phyloP scores from a whole-genome alignment of 2,888 invertebrate species.

The Nymphalis polychloros region DNA sequence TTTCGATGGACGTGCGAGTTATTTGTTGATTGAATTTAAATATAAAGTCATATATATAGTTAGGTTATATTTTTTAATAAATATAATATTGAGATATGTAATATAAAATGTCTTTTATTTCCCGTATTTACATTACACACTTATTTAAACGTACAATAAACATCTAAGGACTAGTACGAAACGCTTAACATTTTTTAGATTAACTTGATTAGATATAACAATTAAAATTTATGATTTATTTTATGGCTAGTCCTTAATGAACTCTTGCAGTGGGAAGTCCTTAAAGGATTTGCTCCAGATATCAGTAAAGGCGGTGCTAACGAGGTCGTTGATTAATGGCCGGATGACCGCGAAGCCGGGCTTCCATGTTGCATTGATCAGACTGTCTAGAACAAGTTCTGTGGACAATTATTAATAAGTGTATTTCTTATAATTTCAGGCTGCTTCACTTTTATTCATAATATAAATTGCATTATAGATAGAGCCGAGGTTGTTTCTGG shows the following conservation, averaged over 20 bases:
- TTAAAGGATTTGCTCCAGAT: conserved; percentile 89
- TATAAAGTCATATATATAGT: conserved; percentile 82
- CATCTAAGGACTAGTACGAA: conserved; percentile 33
- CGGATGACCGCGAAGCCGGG: conserved; percentile 88
- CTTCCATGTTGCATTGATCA: conserved; percentile 91
- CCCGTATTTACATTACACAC: not conserved
- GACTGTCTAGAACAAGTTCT: conserved; percentile 86
- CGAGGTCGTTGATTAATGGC: conserved; percentile 90
- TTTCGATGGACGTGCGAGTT: conserved; percentile 78
- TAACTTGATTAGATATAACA: not conserved
- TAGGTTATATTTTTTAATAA: conserved; percentile 83
- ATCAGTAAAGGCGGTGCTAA: conserved; percentile 91
- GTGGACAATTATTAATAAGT: conserved; percentile 34
- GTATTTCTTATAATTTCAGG: too few species aligned
- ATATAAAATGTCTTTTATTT: conserved; percentile 66
- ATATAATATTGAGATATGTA: conserved; percentile 82
- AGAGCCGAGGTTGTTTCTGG: too few species aligned
- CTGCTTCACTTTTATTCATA: too few species aligned
- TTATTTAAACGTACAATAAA: conserved; percentile 18
- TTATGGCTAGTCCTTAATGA: conserved; percentile 72
- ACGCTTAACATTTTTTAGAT: not conserved
- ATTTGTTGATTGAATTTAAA: conserved; percentile 81
- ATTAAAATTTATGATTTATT: not conserved
- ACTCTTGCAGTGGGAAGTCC: conserved; percentile 86
- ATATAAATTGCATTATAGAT: too few species aligned